Evolutionary conservation across 2,113 vertebrate genomes (phyloP).

Genomic region (Malurus alboscapulatus): DNA sequence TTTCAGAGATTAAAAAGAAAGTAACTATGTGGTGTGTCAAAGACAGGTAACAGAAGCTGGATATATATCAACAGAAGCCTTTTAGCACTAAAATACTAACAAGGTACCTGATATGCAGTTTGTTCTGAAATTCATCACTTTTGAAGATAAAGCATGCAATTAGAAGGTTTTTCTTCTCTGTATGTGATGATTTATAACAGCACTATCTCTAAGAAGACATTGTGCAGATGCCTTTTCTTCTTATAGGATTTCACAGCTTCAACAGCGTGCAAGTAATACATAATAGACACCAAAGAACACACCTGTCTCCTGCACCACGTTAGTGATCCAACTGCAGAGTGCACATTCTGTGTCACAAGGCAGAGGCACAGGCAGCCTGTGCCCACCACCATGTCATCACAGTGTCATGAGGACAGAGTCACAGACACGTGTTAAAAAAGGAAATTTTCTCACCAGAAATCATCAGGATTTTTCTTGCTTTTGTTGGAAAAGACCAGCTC

Average conservation of each 20-base stretch:
- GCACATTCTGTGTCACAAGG: not conserved
- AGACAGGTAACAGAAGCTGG: slow-evolving; percentile 47
- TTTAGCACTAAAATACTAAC: slow-evolving; percentile 34
- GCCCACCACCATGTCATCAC: not conserved
- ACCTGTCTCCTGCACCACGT: not conserved
- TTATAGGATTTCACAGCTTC: not conserved
- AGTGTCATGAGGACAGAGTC: not conserved
- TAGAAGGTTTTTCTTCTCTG: slow-evolving; percentile 40
- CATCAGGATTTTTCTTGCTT: not conserved
- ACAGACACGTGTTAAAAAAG: fast-evolving
- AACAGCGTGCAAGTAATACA: not conserved
- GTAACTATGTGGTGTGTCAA: slow-evolving; percentile 34
- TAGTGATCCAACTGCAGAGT: not conserved
- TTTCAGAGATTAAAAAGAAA: slow-evolving; percentile 59
- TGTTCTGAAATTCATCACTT: slow-evolving; percentile 29
- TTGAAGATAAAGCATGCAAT: slow-evolving; percentile 52
- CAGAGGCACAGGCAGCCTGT: not conserved
- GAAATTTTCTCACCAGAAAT: not conserved
- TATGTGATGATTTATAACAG: slow-evolving; percentile 32
- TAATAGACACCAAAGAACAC: not conserved
- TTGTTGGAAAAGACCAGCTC: not conserved
- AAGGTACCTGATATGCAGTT: slow-evolving; percentile 36
- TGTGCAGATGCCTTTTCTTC: not conserved
- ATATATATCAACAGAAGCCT: slow-evolving; percentile 46
- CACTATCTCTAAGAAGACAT: not conserved